Evolutionary conservation across 2,888 invertebrate species (phyloP), one percentile per base, ranked within the genome.

Genomic region (Troilus luridus): DNA sequence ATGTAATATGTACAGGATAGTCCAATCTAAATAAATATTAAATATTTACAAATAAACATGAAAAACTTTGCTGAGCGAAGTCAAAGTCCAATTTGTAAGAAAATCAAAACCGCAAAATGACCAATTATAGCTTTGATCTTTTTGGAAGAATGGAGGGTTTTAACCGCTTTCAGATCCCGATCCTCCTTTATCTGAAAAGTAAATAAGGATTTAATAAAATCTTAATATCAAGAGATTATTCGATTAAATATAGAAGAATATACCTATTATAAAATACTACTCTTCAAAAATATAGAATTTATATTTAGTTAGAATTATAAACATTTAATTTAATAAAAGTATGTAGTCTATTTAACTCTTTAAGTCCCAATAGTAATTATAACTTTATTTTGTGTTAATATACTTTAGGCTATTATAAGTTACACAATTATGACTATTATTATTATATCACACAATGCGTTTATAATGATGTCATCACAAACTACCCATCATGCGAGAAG

Each of bases 151-250:
- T 24, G 11, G 41, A 67, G n/a, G 72, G n/a, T 59, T 60, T 91
- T 89, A 91, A 89, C 91, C 90, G 58, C 91, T 91, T 56, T 91
- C 91, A n/a, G 91, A 91, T 27, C 91, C 91, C 21, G 91, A 91
- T 24, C 91, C 89, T 88, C 89, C 91, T 67, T 91, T 91, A 19
- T 91, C 91, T 91, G 91, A 17, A 91, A 91, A 81, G 41, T 27
- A 41, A 77, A 67, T 64, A 64, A 62, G 62, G 10, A 62, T 62
- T 62, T 62, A n/a, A n/a, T n/a, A 60, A 60, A 60, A 60, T 41
- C 41, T 1, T 41, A 41, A 41, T 60, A 5, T 62, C 7, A 21
- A 62, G 19, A 62, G 21, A 62, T 62, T 62, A 64, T 64, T n/a
- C n/a, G 10, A 12, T n/a, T n/a, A 21, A 9, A n/a, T 64, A n/a